Evolutionary conservation across 2,797 vertebrate genomes (phyloP).

Genomic region (Tokudaia muenninki): DNA sequence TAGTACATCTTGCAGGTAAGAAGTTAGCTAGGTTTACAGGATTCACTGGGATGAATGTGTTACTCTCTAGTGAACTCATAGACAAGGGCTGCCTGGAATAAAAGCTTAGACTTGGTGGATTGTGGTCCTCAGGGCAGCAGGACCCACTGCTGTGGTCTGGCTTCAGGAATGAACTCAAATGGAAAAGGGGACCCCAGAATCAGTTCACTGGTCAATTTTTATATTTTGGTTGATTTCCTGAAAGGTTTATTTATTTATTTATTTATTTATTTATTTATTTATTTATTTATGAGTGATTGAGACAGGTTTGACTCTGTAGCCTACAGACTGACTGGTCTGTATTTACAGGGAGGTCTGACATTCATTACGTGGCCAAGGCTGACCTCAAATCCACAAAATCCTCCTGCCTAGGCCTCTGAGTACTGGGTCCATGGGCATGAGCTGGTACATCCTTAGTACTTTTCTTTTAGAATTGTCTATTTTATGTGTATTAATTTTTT

Average conservation of each 20-base stretch:
- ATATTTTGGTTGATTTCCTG: constrained; percentile 10
- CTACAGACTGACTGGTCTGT: neutral
- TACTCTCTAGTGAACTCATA: neutral
- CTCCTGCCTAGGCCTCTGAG: neutral
- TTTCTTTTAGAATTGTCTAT: neutral
- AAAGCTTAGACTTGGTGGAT: neutral
- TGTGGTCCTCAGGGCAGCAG: neutral
- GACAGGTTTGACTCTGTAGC: neutral
- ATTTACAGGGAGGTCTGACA: neutral
- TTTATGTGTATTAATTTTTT: neutral
- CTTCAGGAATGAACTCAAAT: neutral
- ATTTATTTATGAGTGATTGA: neutral
- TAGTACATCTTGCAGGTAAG: neutral
- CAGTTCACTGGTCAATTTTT: neutral
- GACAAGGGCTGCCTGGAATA: neutral
- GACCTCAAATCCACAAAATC: neutral
- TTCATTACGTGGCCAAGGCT: neutral
- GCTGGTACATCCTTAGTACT: neutral
- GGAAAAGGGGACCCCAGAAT: neutral
- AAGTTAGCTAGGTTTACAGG: neutral
- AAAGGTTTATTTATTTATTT: neutral
- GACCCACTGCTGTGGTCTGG: neutral
- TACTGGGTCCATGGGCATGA: neutral
- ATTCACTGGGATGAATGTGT: neutral
- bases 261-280: neutral